Percentiles rank a stretch among this genome's conserved stretches.
Conservation (phyloP, 2,113 vertebrate genomes). For the Rousettus leschenaultii region DNA sequence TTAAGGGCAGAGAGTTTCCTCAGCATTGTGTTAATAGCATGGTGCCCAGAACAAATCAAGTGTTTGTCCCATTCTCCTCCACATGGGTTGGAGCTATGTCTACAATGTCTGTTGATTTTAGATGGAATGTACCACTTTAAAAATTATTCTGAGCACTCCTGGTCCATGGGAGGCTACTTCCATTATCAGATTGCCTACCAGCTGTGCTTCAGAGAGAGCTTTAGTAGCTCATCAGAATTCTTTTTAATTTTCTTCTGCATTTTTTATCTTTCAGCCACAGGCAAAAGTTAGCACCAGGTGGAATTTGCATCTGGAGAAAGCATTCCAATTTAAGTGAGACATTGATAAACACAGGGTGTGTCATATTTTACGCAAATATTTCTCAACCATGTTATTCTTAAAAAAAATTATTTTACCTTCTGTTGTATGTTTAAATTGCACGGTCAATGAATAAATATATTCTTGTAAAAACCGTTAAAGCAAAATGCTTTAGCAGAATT, state of each 20-base stretch:
- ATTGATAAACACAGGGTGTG: background rate
- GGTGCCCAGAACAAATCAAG: background rate
- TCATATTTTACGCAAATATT: background rate
- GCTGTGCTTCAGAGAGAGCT: background rate
- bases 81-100: background rate
- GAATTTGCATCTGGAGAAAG: background rate
- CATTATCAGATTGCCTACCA: background rate
- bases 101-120: background rate
- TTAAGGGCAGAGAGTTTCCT: background rate
- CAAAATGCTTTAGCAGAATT: background rate
- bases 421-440: background rate
- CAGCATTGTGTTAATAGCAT: background rate
- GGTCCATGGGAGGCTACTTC: background rate
- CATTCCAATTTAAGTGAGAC: background rate
- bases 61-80: background rate
- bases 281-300: background rate
- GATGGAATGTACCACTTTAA: background rate
- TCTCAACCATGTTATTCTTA: background rate
- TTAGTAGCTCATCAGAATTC: background rate
- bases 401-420: conserved; percentile 18
- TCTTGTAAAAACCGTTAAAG: background rate
- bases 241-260: background rate
- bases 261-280: background rate
- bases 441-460: background rate
- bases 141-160: background rate